Evolutionary conservation across 2,888 invertebrate genomes (phyloP).

Genomic region (Strigamia transsilvanica): DNA sequence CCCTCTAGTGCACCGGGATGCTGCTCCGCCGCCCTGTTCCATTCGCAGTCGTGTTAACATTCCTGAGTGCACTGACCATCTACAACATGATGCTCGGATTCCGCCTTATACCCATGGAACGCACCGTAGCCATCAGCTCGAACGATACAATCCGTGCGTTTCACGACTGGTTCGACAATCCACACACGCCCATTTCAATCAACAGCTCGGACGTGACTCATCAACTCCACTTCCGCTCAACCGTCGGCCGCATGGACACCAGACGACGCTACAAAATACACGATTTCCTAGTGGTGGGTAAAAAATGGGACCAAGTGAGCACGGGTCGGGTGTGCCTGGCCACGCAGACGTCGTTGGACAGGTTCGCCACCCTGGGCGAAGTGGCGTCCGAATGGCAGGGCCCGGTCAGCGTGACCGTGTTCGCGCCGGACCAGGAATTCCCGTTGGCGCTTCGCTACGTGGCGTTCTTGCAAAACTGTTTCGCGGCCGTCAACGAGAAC

Average conservation of each 20-base stretch:
- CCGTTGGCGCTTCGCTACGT: slow-evolving; percentile 77
- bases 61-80: slow-evolving; percentile 73
- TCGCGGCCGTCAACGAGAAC: slow-evolving; percentile 75
- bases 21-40: slow-evolving; percentile 64
- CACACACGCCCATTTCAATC: neutral
- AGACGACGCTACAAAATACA: slow-evolving; percentile 76
- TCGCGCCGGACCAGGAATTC: slow-evolving; percentile 73
- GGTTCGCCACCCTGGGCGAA: slow-evolving; percentile 74
- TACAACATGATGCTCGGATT: slow-evolving; percentile 73
- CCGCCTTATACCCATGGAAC: slow-evolving; percentile 65
- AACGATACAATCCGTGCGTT: slow-evolving; percentile 46
- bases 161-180: slow-evolving; percentile 48
- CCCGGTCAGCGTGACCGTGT: slow-evolving; percentile 83
- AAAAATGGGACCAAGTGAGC: slow-evolving; percentile 50
- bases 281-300: slow-evolving; percentile 54
- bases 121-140: neutral
- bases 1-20: slow-evolving; percentile 44
- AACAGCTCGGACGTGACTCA: neutral
- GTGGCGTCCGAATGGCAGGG: slow-evolving; percentile 86
- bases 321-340: slow-evolving; percentile 68
- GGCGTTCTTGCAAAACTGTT: slow-evolving; percentile 76
- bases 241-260: slow-evolving; percentile 68
- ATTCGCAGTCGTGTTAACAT: slow-evolving; percentile 74
- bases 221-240: slow-evolving; percentile 24
- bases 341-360: slow-evolving; percentile 85